phyloP scores from a whole-genome alignment of 2,113 vertebrate genomes.

The Halichoerus grypus region DNA sequence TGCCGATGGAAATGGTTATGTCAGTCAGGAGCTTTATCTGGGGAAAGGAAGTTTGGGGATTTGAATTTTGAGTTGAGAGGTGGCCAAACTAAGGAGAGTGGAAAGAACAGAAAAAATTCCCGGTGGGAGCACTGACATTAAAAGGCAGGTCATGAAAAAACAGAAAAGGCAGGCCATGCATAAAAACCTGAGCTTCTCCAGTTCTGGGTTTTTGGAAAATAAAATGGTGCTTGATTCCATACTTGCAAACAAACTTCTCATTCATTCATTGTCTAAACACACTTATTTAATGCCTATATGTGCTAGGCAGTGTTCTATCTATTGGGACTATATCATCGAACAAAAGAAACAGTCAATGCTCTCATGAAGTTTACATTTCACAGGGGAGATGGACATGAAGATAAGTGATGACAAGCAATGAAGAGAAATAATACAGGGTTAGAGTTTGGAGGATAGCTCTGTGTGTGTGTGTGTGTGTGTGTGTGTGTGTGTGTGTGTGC shows the following conservation, averaged over 20 bases:
- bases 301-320: background rate
- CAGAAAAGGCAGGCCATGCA: background rate
- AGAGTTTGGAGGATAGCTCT: background rate
- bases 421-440: background rate
- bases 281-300: background rate
- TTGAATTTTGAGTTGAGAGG: conserved; percentile 12
- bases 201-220: background rate
- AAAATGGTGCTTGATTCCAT: background rate
- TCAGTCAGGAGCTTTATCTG: background rate
- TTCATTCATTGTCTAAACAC: background rate
- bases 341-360: background rate
- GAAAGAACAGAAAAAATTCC: background rate
- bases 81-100: background rate
- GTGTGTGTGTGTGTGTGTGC: background rate
- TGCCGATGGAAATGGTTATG: background rate
- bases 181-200: background rate
- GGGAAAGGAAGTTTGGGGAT: background rate
- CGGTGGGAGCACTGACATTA: background rate
- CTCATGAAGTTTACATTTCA: background rate
- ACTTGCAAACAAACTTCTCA: background rate
- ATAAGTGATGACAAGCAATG: background rate
- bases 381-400: background rate
- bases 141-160: background rate
- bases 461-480: background rate
- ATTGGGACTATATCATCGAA: background rate